These are phyloP conservation scores for Macrophya alboannulata DNA, from an alignment of 2,888 invertebrate genomes.

Conservation along the genomic window DNA sequence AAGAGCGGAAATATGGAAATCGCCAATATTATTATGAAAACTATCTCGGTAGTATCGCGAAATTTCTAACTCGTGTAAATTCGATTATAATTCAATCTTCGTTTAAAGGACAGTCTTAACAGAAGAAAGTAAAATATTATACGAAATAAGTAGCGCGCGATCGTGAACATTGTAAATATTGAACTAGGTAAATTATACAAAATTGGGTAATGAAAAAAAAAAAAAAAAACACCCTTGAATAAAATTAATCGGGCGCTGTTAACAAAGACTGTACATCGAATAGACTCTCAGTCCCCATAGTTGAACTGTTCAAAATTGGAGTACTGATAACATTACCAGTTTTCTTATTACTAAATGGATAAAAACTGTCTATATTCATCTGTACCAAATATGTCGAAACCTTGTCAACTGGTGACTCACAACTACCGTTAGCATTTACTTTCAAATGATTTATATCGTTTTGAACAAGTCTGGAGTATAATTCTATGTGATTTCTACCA, in stretches of 20 bases:
- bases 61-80: not conserved
- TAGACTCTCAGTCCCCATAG: constrained; percentile 84
- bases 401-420: constrained; percentile 70
- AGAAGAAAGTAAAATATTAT: not conserved
- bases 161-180: constrained; percentile 36
- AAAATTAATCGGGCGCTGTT: constrained; percentile 85
- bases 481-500: constrained; percentile 84
- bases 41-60: not conserved
- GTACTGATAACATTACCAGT: constrained; percentile 73
- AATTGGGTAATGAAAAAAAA: not conserved
- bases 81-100: constrained; percentile 18
- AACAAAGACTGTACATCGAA: constrained; percentile 87
- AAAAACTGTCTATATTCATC: constrained; percentile 77
- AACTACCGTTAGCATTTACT: constrained; percentile 71
- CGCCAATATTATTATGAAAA: not conserved
- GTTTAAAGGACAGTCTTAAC: not conserved
- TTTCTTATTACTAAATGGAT: constrained; percentile 77
- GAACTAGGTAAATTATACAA: not conserved
- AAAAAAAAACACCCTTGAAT: not conserved
- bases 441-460: constrained; percentile 81
- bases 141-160: constrained; percentile 52
- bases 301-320: constrained; percentile 82
- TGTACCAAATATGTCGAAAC: constrained; percentile 72
- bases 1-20: not conserved
- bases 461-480: constrained; percentile 80